Percentiles rank a stretch among this genome's conserved stretches.
These are phyloP conservation scores for Campoplex capitator DNA, from an alignment of 2,888 invertebrate genomes.

Conservation along the genomic window DNA sequence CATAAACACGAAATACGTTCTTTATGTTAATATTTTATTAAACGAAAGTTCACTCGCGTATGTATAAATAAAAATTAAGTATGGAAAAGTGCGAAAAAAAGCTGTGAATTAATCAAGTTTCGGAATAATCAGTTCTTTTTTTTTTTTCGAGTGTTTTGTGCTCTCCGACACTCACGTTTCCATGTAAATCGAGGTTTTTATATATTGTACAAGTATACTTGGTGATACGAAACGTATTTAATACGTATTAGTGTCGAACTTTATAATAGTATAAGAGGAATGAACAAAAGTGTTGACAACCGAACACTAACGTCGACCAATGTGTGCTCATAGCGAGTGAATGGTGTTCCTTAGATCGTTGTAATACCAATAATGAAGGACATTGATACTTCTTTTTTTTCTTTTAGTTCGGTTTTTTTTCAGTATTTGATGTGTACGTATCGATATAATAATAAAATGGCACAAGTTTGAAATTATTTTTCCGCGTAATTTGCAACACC, in stretches of 20 bases:
- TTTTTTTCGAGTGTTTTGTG: conserved; percentile 74
- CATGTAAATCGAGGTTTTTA: conserved; percentile 72
- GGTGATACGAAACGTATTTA: conserved; percentile 68
- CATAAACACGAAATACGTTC: conserved; percentile 78
- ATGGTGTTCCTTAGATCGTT: conserved; percentile 75
- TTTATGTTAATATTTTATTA: conserved; percentile 84
- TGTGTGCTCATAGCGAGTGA: conserved; percentile 67
- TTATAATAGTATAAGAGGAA: conserved; percentile 67
- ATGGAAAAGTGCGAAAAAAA: conserved; percentile 35
- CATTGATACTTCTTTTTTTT: conserved; percentile 46
- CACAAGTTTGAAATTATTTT: conserved; percentile 72
- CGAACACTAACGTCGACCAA: conserved; percentile 27
- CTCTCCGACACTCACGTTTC: conserved; percentile 69
- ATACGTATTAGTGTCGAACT: conserved; percentile 71
- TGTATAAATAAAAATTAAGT: conserved; percentile 76
- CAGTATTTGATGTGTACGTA: conserved; percentile 76
- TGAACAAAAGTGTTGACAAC: conserved; percentile 46
- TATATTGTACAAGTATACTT: conserved; percentile 63
- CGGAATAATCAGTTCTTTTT: conserved; percentile 75
- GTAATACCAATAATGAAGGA: conserved; percentile 67
- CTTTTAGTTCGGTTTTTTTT: conserved; percentile 72
- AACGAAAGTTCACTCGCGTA: conserved; percentile 78
- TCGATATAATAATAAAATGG: conserved; percentile 74
- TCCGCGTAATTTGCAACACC: neutral
- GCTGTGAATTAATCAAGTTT: conserved; percentile 73